Conservation (phyloP, 1,140 invertebrate genomes). For the Dufourea novaeangliae region DNA sequence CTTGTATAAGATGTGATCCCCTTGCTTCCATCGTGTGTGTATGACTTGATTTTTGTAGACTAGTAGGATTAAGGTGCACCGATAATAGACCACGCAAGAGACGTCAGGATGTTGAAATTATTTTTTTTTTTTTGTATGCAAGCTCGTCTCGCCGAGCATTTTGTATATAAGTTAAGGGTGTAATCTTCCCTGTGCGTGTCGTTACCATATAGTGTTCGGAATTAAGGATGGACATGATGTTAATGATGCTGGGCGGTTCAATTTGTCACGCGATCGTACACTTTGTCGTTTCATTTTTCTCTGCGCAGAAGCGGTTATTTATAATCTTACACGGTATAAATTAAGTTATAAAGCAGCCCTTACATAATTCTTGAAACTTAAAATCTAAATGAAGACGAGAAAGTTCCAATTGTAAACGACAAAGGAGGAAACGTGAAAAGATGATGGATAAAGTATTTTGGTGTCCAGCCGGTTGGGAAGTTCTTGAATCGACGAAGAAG, state of each 20-base stretch:
- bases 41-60: constrained; percentile 38
- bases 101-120: constrained; percentile 25
- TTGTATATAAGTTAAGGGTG: neutral
- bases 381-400: constrained; percentile 1
- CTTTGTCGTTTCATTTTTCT: neutral
- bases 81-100: neutral
- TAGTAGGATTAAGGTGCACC: constrained; percentile 4
- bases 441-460: neutral
- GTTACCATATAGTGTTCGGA: neutral
- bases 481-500: constrained; percentile 1
- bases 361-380: no score
- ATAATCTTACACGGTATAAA: no score
- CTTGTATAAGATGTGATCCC: neutral
- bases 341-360: no score
- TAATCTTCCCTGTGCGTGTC: neutral
- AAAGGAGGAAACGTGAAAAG: neutral
- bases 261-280: constrained; percentile 6
- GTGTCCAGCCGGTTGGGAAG: neutral
- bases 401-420: constrained; percentile 1
- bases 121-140: no score
- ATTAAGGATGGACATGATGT: neutral
- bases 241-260: neutral
- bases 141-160: neutral
- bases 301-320: no score
- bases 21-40: constrained; percentile 1